A percentile compares a stretch with the other conserved stretches of the same genome.
Conservation (phyloP, 1,140 invertebrate species). For the Anoplophora glabripennis region DNA sequence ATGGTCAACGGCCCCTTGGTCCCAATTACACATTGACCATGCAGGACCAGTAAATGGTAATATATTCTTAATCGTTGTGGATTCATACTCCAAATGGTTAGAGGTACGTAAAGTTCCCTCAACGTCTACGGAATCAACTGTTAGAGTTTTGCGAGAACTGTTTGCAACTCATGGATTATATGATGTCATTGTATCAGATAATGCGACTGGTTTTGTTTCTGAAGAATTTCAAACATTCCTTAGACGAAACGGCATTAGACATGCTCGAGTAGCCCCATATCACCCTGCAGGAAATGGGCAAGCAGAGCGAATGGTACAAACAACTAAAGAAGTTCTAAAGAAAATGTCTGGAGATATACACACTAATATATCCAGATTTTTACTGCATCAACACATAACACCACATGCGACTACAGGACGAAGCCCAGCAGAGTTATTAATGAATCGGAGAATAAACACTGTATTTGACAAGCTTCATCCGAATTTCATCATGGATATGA, state of each 20-base stretch:
- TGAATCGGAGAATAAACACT: too few species aligned
- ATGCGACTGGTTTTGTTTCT: conserved; percentile 19
- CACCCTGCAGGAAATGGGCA: conserved; percentile 8
- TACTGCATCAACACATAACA: conserved; percentile 11
- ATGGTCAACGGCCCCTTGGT: too few species aligned
- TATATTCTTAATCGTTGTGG: conserved; percentile 30
- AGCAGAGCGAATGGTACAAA: conserved; percentile 12
- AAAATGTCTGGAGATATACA: not conserved
- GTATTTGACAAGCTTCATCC: too few species aligned
- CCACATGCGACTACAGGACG: conserved; percentile 9
- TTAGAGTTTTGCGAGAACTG: conserved; percentile 9
- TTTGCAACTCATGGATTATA: conserved; percentile 22
- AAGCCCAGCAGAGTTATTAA: too few species aligned
- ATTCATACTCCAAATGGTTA: conserved; percentile 41
- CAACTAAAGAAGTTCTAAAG: conserved; percentile 1
- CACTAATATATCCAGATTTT: not conserved
- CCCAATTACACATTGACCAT: conserved; percentile 39
- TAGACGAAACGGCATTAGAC: conserved; percentile 3
- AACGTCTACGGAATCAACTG: conserved; percentile 24
- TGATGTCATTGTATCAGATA: conserved; percentile 17
- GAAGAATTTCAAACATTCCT: conserved; percentile 26
- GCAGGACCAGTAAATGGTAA: conserved; percentile 37
- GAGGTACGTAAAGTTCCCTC: conserved; percentile 27
- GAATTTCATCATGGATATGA: too few species aligned
- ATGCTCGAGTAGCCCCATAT: not conserved